Percentiles rank a stretch among this genome's conserved stretches.
Evolutionary conservation across 2,888 invertebrate species (phyloP).

Genomic region (Dynastes tityus): DNA sequence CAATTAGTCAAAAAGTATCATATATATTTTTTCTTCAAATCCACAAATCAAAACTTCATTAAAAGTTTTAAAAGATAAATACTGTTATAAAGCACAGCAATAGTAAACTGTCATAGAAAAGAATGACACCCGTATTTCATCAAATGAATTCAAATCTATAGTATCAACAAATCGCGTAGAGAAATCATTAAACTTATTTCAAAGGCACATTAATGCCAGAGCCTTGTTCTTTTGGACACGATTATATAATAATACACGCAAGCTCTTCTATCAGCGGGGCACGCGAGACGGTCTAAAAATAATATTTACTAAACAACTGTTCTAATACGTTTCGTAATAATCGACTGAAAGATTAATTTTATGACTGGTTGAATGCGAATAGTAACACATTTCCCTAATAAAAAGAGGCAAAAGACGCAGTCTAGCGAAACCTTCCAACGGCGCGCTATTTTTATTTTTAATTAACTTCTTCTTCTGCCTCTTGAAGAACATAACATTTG

Average conservation of each 20-base stretch:
- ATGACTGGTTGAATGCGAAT: slow-evolving; percentile 43
- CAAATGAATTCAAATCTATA: no score
- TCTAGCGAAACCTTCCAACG: slow-evolving; percentile 15
- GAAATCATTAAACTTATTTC: no score
- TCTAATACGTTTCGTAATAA: slow-evolving; percentile 48
- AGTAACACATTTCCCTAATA: slow-evolving; percentile 39
- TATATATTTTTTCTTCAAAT: no score
- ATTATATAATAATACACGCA: not conserved
- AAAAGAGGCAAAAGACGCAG: slow-evolving; percentile 35
- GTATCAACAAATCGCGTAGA: no score
- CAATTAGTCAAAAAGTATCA: no score
- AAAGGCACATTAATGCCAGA: no score
- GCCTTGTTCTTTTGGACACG: no score
- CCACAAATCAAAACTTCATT: no score
- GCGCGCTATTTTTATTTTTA: slow-evolving; percentile 23
- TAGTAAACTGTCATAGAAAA: no score
- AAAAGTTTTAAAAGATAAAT: no score
- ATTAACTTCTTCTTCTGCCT: slow-evolving; percentile 24
- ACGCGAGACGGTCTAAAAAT: slow-evolving; percentile 45
- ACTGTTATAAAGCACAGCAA: no score
- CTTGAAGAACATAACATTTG: not conserved
- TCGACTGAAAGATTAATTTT: slow-evolving; percentile 44
- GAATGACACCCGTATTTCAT: no score
- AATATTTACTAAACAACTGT: slow-evolving; percentile 47
- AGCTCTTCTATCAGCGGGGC: slow-evolving; percentile 23